phyloP scores from a whole-genome alignment of 2,113 vertebrate species.

The Piaya cayana region DNA sequence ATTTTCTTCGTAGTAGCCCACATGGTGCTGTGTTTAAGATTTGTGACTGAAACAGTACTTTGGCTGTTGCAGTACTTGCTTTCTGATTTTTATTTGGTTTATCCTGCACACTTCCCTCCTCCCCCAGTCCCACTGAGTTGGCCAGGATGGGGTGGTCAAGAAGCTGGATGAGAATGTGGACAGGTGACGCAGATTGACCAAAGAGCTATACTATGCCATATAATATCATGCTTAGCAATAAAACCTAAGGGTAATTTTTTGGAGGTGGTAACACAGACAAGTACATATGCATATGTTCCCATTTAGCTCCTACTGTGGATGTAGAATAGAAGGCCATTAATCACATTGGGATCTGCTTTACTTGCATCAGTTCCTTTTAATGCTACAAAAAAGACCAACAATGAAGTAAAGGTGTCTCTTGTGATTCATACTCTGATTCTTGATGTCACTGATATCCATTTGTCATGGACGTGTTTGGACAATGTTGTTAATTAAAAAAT shows the following conservation, averaged over 20 bases:
- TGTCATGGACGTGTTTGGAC: not conserved
- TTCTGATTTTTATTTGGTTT: not conserved
- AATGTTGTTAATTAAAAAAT: not conserved
- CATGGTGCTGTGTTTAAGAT: not conserved
- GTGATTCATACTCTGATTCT: not conserved
- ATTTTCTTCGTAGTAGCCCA: not conserved
- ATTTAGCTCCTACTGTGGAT: not conserved
- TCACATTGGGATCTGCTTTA: not conserved
- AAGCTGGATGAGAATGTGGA: not conserved
- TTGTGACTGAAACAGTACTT: not conserved
- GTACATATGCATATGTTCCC: fast-evolving
- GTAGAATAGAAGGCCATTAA: not conserved
- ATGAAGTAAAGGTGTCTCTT: not conserved
- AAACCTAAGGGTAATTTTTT: not conserved
- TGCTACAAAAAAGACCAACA: not conserved
- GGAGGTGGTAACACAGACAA: fast-evolving
- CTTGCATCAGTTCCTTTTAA: not conserved
- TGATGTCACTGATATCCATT: not conserved
- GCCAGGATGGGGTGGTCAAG: too few relatives aligned
- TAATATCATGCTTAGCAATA: fast-evolving
- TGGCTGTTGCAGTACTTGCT: not conserved
- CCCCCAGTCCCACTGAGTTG: fast-evolving
- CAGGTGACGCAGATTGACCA: not conserved
- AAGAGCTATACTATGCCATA: not conserved
- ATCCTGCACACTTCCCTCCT: too few relatives aligned